A percentile compares a stretch with the other conserved stretches of the same genome.
Conservation (phyloP, 2,888 invertebrate species). For the Xestia ashworthii region DNA sequence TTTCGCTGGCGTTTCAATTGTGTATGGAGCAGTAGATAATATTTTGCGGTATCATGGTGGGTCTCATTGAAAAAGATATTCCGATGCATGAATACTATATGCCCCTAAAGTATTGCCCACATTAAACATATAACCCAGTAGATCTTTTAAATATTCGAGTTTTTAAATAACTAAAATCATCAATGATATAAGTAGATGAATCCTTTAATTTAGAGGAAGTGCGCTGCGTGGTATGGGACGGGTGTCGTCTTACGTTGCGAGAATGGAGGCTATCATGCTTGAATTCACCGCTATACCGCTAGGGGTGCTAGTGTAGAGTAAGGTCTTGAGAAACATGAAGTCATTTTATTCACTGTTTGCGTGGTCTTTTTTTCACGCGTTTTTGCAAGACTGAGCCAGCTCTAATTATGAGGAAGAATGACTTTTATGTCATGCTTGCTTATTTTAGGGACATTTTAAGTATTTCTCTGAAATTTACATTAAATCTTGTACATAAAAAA, state of each 20-base stretch:
- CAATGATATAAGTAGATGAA: not conserved
- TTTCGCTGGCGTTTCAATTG: not conserved
- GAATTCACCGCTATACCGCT: not conserved
- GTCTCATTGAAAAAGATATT: not conserved
- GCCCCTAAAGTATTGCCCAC: not conserved
- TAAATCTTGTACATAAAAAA: not conserved
- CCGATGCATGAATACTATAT: not conserved
- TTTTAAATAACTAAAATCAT: not conserved
- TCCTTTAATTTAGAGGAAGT: not conserved
- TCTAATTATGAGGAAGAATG: not conserved
- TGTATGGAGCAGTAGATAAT: not conserved
- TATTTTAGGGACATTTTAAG: not conserved
- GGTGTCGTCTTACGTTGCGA: not conserved
- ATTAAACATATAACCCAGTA: not conserved
- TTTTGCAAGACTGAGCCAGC: not conserved
- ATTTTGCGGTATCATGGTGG: not conserved
- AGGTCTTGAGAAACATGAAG: not conserved
- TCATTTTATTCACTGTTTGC: not conserved
- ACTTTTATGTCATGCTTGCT: not conserved
- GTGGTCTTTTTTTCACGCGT: not conserved
- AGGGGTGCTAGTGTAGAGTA: not conserved
- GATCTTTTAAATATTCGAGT: slow-evolving; percentile 21
- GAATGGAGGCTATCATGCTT: not conserved
- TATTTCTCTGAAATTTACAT: not conserved
- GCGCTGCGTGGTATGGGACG: not conserved